phyloP scores from a whole-genome alignment of 1,140 invertebrate species.

The Tetraneura akinire region DNA sequence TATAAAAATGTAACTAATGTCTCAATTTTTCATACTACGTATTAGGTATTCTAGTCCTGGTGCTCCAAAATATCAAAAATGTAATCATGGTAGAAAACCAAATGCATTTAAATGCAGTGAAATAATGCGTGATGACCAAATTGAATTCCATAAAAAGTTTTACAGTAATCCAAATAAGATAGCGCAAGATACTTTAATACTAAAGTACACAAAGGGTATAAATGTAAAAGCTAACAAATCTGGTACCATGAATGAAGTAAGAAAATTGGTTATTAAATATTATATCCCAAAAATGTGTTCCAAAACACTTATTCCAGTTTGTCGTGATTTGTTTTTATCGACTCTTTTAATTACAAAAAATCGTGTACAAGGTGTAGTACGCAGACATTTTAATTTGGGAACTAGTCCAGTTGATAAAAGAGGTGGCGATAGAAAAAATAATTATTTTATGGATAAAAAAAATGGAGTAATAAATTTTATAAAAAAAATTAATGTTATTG shows the following conservation, averaged over 20 bases:
- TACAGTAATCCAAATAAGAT: neutral
- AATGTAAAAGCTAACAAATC: neutral
- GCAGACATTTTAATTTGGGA: constrained; percentile 5
- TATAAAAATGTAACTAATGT: neutral
- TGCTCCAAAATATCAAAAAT: neutral
- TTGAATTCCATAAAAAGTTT: constrained; percentile 16
- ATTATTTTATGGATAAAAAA: constrained; percentile 1
- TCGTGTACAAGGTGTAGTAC: constrained; percentile 13
- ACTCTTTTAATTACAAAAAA: constrained; percentile 1
- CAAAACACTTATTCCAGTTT: constrained; percentile 18
- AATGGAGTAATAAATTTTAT: constrained; percentile 15
- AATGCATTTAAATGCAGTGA: constrained; percentile 11
- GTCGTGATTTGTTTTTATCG: constrained; percentile 24
- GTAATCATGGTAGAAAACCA: neutral
- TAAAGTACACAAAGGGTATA: neutral
- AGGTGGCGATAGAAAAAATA: constrained; percentile 5
- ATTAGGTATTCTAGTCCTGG: constrained; percentile 21
- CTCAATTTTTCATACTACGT: neutral
- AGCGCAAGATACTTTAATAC: neutral
- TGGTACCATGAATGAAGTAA: neutral
- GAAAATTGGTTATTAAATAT: constrained; percentile 13
- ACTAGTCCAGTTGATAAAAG: constrained; percentile 1
- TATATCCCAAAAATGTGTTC: neutral
- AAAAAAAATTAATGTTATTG: constrained; percentile 29
- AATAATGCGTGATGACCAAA: neutral